Percentiles rank a stretch among this genome's conserved stretches.
Evolutionary conservation across 2,797 vertebrate species (phyloP).

Genomic region (Gymnoscopelus microlampas): DNA sequence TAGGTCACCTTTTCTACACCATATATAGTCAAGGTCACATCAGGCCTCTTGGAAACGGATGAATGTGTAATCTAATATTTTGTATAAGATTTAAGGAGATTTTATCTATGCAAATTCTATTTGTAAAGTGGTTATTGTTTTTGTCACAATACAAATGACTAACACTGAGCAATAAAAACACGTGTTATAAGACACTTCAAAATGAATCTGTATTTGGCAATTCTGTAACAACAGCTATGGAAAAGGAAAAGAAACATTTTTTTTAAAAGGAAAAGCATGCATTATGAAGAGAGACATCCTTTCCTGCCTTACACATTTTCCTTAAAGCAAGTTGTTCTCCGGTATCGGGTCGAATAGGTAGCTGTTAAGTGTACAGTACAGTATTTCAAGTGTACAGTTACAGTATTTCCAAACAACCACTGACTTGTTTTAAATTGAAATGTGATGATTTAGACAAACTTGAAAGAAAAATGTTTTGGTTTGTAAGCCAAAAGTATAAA

Average conservation of each 20-base stretch:
- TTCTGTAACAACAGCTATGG: constrained; percentile 10
- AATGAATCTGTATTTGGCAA: constrained; percentile 65
- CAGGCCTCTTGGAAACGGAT: constrained; percentile 19
- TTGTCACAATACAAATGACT: constrained; percentile 36
- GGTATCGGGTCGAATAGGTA: no score
- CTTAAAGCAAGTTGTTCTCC: background rate
- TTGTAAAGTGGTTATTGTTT: constrained; percentile 21
- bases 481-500: background rate
- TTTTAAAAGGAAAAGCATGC: background rate
- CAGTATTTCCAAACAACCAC: no score
- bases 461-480: no score
- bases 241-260: constrained; percentile 28
- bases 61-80: constrained; percentile 28
- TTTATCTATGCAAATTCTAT: constrained; percentile 18
- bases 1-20: constrained; percentile 21
- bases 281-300: background rate
- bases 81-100: constrained; percentile 35
- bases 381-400: no score
- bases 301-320: constrained; percentile 7
- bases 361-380: no score
- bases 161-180: constrained; percentile 45
- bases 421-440: no score
- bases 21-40: constrained; percentile 13
- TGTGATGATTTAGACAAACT: no score
- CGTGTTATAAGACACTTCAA: constrained; percentile 31